These are phyloP conservation scores for Polydrusus pterygomalis DNA, from an alignment of 2,888 invertebrate genomes.

Conservation along the genomic window DNA sequence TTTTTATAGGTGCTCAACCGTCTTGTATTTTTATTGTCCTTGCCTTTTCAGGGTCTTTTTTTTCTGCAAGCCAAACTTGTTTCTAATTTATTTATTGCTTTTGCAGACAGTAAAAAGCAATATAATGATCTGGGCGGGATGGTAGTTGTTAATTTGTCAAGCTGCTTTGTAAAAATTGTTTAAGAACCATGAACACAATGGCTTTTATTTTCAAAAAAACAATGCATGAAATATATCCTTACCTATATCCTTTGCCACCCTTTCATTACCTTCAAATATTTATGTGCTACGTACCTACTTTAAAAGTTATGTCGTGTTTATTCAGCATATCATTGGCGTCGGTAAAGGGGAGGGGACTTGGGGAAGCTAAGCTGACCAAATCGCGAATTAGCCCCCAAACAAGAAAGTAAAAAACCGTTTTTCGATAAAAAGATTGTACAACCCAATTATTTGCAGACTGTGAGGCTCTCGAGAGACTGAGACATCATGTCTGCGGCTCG, in stretches of 20 bases:
- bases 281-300: no score
- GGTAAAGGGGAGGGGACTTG: no score
- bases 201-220: conserved; percentile 19
- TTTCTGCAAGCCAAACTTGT: conserved; percentile 58
- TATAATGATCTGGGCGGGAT: conserved; percentile 50
- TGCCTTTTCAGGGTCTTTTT: conserved; percentile 55
- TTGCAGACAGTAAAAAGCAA: conserved; percentile 22
- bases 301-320: neutral
- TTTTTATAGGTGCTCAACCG: conserved; percentile 59
- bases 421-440: no score
- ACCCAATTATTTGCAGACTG: no score
- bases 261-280: neutral
- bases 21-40: conserved; percentile 61
- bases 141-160: conserved; percentile 48
- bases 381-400: no score
- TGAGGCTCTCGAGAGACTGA: no score
- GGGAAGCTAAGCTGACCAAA: no score
- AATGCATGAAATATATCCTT: conserved; percentile 23
- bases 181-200: conserved; percentile 32
- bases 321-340: neutral
- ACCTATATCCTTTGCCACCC: neutral
- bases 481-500: no score
- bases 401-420: no score
- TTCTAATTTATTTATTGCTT: conserved; percentile 61
- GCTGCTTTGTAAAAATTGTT: conserved; percentile 40